Percentiles rank a stretch among this genome's conserved stretches.
These are phyloP conservation scores for Passer montanus DNA, from an alignment of 2,113 vertebrate genomes.

Conservation along the genomic window DNA sequence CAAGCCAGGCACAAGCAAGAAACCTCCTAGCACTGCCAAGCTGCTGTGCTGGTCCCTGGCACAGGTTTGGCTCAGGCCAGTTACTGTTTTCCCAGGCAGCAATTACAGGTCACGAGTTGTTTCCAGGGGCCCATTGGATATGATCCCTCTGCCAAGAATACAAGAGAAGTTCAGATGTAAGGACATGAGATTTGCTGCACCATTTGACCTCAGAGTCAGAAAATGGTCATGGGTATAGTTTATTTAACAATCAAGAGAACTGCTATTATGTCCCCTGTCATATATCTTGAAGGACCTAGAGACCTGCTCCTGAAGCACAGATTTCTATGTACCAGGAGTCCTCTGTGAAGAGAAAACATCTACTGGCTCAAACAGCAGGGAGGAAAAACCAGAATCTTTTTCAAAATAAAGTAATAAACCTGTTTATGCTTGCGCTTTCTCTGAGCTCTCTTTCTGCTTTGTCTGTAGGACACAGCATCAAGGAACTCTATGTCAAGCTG, in stretches of 20 bases:
- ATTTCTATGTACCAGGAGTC: not conserved
- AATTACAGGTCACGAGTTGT: not conserved
- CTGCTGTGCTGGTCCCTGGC: not conserved
- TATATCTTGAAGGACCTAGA: not conserved
- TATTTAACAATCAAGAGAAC: not conserved
- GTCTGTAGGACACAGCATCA: slow-evolving; percentile 64
- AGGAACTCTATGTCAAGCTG: slow-evolving; percentile 29
- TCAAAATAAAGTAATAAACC: not conserved
- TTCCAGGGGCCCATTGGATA: not conserved
- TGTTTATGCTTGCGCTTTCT: not conserved
- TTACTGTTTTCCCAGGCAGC: not conserved
- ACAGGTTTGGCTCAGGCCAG: not conserved
- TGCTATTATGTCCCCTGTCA: not conserved
- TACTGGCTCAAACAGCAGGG: not conserved
- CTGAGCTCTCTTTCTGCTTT: not conserved
- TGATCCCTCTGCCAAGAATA: not conserved
- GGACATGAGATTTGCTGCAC: not conserved
- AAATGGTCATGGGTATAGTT: not conserved
- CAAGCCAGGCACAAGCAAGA: not conserved
- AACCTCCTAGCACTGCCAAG: not conserved
- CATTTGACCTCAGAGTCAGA: not conserved
- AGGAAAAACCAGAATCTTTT: rapidly evolving
- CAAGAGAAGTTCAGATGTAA: not conserved
- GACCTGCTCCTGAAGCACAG: not conserved
- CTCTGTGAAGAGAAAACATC: not conserved